Evolutionary conservation across 2,888 invertebrate genomes (phyloP), one percentile per base, ranked within the genome.

Genomic region (Phaedon cochleariae): DNA sequence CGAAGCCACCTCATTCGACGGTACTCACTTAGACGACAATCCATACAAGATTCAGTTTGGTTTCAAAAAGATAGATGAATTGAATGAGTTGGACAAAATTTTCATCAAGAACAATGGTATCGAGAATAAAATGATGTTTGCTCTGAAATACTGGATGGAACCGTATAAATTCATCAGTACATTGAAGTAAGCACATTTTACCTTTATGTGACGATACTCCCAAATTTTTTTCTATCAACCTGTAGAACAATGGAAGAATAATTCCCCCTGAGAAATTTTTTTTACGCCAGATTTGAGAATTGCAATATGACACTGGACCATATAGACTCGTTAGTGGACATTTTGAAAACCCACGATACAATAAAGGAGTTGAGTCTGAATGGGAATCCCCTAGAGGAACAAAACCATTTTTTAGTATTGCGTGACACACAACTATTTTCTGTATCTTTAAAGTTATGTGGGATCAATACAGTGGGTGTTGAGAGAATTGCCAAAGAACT

Each of bases 261-360:
- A n/a, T n/a, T n/a, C n/a, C n/a, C n/a, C n/a, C n/a, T n/a, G n/a
- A n/a, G n/a, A n/a, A n/a, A n/a, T n/a, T n/a, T n/a, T n/a, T n/a
- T n/a, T n/a, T n/a, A n/a, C n/a, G n/a, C 26, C 26, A 73, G 73
- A 54, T 62, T 74, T 7, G 73, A 74, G 51, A 64, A 59, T 48
- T 74, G 74, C 55, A 34, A 58, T 45, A 29, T 74, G 15, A 58
- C 61, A 12, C 3, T 51, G 7, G 60, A 58, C 7, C 64, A 74
- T 9, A 60, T 73, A 9, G n/a, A 29, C 46, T 18, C 64, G 20
- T 21, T 74, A n/a, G 55, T 21, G 6, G 48, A 61, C 15, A 17
- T 64, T 12, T 22, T 74, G 22, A 52, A 49, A 18, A 17, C 12
- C 2, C 31, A 59, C 22, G 37, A 18, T 6, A 41, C 31, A 4